Evolutionary conservation across 1,140 invertebrate genomes (phyloP), one percentile per base, ranked within the genome.

Genomic region (Palaemon carinicauda): DNA sequence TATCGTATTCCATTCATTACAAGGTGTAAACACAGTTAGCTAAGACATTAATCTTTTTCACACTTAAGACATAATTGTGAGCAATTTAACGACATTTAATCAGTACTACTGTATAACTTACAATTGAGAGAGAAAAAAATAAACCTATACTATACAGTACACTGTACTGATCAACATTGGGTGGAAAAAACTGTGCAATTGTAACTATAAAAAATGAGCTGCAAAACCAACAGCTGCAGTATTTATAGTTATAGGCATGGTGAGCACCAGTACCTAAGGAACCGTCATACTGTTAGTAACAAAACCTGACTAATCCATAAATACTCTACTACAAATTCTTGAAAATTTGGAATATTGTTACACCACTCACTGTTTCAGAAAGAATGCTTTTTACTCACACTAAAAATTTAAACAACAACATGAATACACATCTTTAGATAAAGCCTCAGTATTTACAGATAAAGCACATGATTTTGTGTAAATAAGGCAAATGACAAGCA

Each of bases 401-500:
- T 73, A 82, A 52, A 74, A 82, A 74, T 31, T 51, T 74, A 74
- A 74, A 74, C 69, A 74, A 74, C 69, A 75, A 50, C 24, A 65
- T 15, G 17, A 54, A 52, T n/a, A 60, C 71, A 69, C 31, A 24
- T 54, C 71, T 29, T 71, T 71, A 54, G 71, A 82, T 51, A 51
- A 82, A 82, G 81, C 81, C 54, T 54, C 50, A 71, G n/a, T 82
- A 82, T 82, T 50, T 82, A 82, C 81, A 82, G 81, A 74, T 82
- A 82, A 82, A 82, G 81, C 81, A 82, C 81, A 82, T 69, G 71
- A 82, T 82, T 74, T 54, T 82, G 69, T 82, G 71, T 82, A 79
- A 79, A 69, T 82, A 82, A 82, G 81, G 81, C 81, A 82, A 54
- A 74, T 69, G n/a, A 75, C 71, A 82, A 82, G 81, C 69, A 82